These are phyloP conservation scores for Enteromius trimaculatus DNA, from an alignment of 2,797 vertebrate genomes.

Conservation along the genomic window DNA sequence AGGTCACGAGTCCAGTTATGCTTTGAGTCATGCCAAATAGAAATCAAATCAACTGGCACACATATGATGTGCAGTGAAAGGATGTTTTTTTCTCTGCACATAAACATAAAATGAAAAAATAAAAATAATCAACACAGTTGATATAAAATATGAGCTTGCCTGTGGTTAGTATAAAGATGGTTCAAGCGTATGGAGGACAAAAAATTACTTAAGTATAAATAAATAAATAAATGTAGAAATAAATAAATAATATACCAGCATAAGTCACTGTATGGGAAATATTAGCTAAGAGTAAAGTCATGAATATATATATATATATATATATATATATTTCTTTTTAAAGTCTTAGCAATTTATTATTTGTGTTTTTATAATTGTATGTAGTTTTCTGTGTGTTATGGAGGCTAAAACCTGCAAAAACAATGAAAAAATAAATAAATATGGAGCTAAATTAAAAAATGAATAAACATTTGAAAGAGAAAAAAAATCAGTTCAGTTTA, in stretches of 20 bases:
- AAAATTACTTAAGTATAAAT: no score
- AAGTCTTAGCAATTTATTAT: neutral
- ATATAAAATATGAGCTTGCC: neutral
- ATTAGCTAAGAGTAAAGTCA: neutral
- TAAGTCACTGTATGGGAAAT: neutral
- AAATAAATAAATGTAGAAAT: no score
- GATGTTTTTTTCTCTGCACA: neutral
- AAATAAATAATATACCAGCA: no score
- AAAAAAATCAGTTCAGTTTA: no score
- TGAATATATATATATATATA: neutral
- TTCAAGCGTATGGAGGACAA: neutral
- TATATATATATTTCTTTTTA: neutral
- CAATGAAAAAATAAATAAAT: no score
- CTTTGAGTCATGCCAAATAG: neutral
- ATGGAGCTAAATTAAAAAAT: no score
- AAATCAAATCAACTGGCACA: neutral
- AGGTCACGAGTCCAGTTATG: neutral
- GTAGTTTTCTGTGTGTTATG: neutral
- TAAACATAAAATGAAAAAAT: neutral
- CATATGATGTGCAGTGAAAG: neutral
- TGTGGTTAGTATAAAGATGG: neutral
- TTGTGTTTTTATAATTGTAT: neutral
- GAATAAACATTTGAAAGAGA: no score
- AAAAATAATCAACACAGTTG: neutral
- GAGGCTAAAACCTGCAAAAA: no score